Evolutionary conservation across 2,888 invertebrate genomes (phyloP), one percentile per base, ranked within the genome.

Genomic region (Leptopilina myrica): DNA sequence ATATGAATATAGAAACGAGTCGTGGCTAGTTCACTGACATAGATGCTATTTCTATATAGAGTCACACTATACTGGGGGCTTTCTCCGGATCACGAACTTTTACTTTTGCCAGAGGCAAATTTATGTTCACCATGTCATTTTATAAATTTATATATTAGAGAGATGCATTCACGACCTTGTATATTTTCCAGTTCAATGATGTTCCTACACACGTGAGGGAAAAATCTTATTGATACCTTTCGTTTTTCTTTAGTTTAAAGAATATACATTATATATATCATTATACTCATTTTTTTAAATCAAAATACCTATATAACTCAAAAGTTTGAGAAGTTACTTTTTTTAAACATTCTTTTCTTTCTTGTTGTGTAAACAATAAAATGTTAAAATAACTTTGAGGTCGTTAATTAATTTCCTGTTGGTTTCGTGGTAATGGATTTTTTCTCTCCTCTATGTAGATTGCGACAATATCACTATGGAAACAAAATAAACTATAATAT

Each of bases 21-120:
- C 46, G 64, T 64, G 78, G 64, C 77, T 80, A 76, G 79, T 78
- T 81, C 82, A 75, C 80, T 80, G 77, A 82, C 76, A 77, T 79
- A 73, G 53, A 59, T 33, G 56, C 80, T 80, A 79, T 82, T 81
- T 83, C 79, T 79, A 81, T 80, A 81, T 80, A 79, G 79, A 78
- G 78, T 33, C 33, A 79, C 53, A 33, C 79, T 81, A 78, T 1
- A 43, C 43, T 43, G 43, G 43, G 43, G 84, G 88, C 91, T 91
- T 91, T 91, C 91, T 89, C 90, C 87, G 78, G 88, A 87, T 87
- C 87, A 80, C 82, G 85, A 88, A 91, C 91, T 91, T 91, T 91
- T 91, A 91, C 91, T 91, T 91, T 91, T 90, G 90, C 90, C 88
- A 87, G 85, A 80, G 89, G 88, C 89, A 81, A 85, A 87, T 88